A percentile compares a stretch with the other conserved stretches of the same genome.
phyloP scores from a whole-genome alignment of 2,113 vertebrate species.

The Empidonax traillii region DNA sequence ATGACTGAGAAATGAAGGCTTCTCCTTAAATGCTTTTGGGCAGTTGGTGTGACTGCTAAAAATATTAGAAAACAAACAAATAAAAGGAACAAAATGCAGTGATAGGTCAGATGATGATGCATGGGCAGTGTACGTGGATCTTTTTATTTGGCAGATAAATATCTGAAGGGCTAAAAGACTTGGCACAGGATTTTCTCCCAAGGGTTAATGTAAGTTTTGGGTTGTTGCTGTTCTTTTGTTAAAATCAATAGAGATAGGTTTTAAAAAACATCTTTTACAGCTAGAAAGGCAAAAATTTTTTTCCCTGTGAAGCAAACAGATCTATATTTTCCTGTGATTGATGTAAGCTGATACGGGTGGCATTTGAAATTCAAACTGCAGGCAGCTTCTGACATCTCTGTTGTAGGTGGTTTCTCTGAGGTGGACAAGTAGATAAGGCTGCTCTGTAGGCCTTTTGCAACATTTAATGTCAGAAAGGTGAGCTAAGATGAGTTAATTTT shows the following conservation, averaged over 20 bases:
- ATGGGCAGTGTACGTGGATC: background rate
- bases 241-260: background rate
- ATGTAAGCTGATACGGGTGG: background rate
- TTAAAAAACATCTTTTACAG: background rate
- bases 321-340: background rate
- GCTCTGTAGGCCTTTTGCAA: background rate
- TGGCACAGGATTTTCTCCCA: background rate
- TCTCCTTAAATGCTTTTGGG: background rate
- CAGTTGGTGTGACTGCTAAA: background rate
- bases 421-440: background rate
- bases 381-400: background rate
- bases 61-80: background rate
- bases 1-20: background rate
- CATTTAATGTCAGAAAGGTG: background rate
- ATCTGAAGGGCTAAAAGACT: background rate
- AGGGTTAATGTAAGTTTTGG: background rate
- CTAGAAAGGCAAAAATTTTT: background rate
- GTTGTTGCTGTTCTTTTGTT: background rate
- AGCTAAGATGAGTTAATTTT: background rate
- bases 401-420: background rate
- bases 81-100: background rate
- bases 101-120: background rate
- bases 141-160: background rate
- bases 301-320: background rate
- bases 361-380: slow-evolving; percentile 16